These are phyloP conservation scores for Aphelinus certus DNA, from an alignment of 1,140 invertebrate species.

Conservation along the genomic window DNA sequence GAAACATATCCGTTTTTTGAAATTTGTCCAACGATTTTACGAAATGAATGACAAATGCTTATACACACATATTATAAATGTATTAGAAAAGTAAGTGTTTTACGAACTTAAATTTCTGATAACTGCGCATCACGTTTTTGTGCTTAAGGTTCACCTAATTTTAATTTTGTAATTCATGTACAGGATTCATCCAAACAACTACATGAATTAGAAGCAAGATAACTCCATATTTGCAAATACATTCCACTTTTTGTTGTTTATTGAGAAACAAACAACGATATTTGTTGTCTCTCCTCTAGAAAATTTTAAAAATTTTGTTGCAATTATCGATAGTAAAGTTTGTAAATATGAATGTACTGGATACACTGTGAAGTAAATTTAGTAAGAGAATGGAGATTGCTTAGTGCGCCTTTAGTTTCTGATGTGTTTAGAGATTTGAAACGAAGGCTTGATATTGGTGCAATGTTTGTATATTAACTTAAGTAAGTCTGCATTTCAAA, in stretches of 20 bases:
- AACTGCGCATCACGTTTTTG: neutral
- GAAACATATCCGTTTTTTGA: constrained; percentile 33
- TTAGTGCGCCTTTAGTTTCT: neutral
- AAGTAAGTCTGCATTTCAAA: too few species aligned
- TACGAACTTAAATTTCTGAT: constrained; percentile 8
- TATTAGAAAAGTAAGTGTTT: constrained; percentile 10
- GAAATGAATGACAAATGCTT: constrained; percentile 27
- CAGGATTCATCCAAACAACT: constrained; percentile 5
- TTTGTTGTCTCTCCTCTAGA: neutral
- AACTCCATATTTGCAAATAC: constrained; percentile 28
- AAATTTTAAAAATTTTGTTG: neutral
- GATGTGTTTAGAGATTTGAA: neutral
- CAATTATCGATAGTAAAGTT: constrained; percentile 11
- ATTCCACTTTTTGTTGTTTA: constrained; percentile 28
- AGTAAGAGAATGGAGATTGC: too few species aligned
- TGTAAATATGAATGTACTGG: neutral
- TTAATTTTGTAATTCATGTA: constrained; percentile 30
- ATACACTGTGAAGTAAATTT: too few species aligned
- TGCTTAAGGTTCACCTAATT: constrained; percentile 8
- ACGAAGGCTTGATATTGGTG: neutral
- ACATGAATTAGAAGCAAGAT: constrained; percentile 18
- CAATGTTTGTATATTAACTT: neutral
- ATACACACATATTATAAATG: constrained; percentile 31
- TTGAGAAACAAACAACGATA: constrained; percentile 20
- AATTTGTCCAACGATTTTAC: constrained; percentile 15